A percentile compares a stretch with the other conserved stretches of the same genome.
These are phyloP conservation scores for Tetragnatha versicolor DNA, from an alignment of 1,140 invertebrate genomes.

Conservation along the genomic window DNA sequence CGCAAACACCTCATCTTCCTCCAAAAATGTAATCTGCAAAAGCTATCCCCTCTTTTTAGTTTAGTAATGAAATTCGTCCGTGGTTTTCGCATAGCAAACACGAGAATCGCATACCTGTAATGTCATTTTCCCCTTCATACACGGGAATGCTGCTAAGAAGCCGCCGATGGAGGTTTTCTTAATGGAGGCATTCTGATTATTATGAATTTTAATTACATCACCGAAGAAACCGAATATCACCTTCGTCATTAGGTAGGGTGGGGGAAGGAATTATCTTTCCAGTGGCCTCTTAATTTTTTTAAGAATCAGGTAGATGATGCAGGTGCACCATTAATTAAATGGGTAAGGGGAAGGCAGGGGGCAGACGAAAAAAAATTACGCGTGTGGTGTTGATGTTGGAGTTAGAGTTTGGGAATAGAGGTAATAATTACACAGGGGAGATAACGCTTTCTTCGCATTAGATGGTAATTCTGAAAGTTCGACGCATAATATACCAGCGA, in stretches of 20 bases:
- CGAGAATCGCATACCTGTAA: slow-evolving; percentile 22
- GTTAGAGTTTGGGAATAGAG: not conserved
- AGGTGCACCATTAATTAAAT: slow-evolving; percentile 38
- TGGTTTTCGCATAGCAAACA: not conserved
- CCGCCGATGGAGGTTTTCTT: slow-evolving; percentile 22
- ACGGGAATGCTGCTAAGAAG: not conserved
- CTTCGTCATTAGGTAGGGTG: slow-evolving; percentile 27
- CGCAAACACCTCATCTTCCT: slow-evolving; percentile 1
- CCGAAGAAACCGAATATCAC: slow-evolving; percentile 43
- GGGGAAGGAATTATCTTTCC: slow-evolving; percentile 23
- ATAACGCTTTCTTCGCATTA: slow-evolving; percentile 23
- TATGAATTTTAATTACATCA: slow-evolving; percentile 51
- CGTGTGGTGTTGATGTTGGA: not conserved
- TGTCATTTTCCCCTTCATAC: slow-evolving; percentile 13
- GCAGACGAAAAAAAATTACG: not conserved
- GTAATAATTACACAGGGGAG: slow-evolving; percentile 22
- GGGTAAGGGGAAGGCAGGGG: not conserved
- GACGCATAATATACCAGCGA: too few relatives aligned
- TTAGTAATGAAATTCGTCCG: slow-evolving; percentile 37
- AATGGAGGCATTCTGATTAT: slow-evolving; percentile 44
- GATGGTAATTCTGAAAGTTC: slow-evolving; percentile 26
- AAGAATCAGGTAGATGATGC: slow-evolving; percentile 6
- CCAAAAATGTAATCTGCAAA: slow-evolving; percentile 31
- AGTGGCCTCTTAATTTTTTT: not conserved
- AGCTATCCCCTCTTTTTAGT: not conserved